These are phyloP conservation scores for Melanotaenia maccullochi DNA, from an alignment of 2,797 vertebrate genomes.

Conservation along the genomic window DNA sequence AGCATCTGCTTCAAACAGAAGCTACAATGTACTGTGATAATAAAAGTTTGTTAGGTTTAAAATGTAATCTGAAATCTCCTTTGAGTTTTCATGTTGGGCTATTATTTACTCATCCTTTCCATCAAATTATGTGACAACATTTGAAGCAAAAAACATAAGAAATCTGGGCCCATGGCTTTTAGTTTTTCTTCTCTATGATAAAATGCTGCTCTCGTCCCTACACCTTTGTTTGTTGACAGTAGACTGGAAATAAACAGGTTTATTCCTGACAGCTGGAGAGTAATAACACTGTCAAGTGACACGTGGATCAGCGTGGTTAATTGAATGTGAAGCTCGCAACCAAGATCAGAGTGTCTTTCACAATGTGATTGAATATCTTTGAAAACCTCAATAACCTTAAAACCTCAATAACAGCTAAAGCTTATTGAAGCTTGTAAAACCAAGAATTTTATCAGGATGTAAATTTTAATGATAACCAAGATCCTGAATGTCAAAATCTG, in stretches of 20 bases:
- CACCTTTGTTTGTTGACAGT: slow-evolving; percentile 26
- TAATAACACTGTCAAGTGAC: slow-evolving; percentile 58
- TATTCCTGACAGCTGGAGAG: slow-evolving; percentile 15
- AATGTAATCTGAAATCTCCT: too few species aligned
- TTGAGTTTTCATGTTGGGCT: neutral
- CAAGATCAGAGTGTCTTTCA: neutral
- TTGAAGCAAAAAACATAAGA: slow-evolving; percentile 11
- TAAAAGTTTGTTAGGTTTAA: too few species aligned
- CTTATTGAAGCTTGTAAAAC: neutral
- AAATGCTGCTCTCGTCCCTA: slow-evolving; percentile 32
- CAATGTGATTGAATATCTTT: slow-evolving; percentile 13
- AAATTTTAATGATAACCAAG: neutral
- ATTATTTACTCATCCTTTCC: slow-evolving; percentile 25
- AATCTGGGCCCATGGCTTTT: slow-evolving; percentile 22
- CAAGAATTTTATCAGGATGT: neutral
- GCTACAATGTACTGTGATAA: too few species aligned
- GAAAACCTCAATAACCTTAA: slow-evolving; percentile 20
- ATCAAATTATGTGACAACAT: slow-evolving; percentile 14
- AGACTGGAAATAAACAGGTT: slow-evolving; percentile 23
- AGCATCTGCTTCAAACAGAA: too few species aligned
- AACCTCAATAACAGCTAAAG: neutral
- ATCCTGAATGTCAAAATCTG: neutral
- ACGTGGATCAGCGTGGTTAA: slow-evolving; percentile 41
- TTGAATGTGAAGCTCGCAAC: slow-evolving; percentile 5
- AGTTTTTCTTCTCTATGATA: slow-evolving; percentile 2